Evolutionary conservation across 64 coral and sea anemone genomes (phyloP).

Genomic region (Catalaphyllia jardinei): DNA sequence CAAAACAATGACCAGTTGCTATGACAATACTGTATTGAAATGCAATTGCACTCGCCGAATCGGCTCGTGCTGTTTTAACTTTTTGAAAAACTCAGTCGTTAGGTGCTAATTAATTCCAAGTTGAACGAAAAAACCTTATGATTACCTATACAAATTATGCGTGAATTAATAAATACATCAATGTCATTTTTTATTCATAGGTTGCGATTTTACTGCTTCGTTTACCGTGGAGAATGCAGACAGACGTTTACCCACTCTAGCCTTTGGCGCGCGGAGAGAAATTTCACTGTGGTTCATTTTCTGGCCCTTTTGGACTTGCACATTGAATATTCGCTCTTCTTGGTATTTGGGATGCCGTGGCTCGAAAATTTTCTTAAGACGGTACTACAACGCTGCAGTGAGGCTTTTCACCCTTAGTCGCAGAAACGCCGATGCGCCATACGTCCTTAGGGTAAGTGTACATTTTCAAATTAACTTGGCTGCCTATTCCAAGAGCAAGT

Average conservation of each 20-base stretch:
- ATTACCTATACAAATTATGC: not conserved
- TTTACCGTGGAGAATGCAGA: not conserved
- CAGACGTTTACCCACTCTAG: not conserved
- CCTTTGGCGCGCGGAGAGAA: not conserved
- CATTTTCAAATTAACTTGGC: not conserved
- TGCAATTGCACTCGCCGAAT: no score
- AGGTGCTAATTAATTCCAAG: no score
- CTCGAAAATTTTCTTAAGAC: not conserved
- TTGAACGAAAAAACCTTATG: no score
- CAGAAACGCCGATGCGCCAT: not conserved
- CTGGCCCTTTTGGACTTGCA: not conserved
- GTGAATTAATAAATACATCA: no score
- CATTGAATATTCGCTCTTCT: not conserved
- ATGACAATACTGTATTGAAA: no score
- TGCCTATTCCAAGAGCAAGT: no score
- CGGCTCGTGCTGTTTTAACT: no score
- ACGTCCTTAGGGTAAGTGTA: not conserved
- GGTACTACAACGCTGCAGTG: not conserved
- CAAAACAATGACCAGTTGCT: no score
- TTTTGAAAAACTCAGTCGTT: no score
- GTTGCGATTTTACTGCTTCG: not conserved
- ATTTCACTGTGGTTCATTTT: not conserved
- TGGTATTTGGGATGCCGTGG: not conserved
- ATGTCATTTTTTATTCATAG: not conserved
- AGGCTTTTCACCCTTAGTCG: not conserved